phyloP scores from a whole-genome alignment of 2,113 vertebrate genomes.

The Stigmatopora argus region DNA sequence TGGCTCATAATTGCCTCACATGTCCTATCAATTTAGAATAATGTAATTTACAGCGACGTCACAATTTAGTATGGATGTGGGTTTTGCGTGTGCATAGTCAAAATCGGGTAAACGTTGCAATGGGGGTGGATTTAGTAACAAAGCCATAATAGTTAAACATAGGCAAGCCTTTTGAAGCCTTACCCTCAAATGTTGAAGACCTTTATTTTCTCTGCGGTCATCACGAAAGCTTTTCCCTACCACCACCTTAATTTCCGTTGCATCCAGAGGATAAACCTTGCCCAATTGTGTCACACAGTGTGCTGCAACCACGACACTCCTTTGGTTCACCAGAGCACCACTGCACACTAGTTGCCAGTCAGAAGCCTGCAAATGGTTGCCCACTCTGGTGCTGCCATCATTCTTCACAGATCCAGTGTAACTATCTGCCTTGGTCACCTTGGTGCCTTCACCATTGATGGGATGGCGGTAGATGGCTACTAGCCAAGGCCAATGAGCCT shows the following conservation, averaged over 20 bases:
- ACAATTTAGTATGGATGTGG: too few relatives aligned
- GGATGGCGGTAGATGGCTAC: conserved; percentile 84
- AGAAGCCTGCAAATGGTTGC: conserved; percentile 53
- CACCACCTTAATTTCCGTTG: conserved; percentile 82
- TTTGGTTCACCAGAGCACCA: conserved; percentile 89
- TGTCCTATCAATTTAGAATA: too few relatives aligned
- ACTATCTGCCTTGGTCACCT: conserved; percentile 67
- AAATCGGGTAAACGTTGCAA: too few relatives aligned
- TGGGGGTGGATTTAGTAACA: not conserved
- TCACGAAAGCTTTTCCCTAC: conserved; percentile 88
- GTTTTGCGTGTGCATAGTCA: too few relatives aligned
- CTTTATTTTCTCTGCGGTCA: conserved; percentile 81
- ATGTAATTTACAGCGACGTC: too few relatives aligned
- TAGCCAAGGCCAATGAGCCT: conserved; percentile 89
- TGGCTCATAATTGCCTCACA: too few relatives aligned
- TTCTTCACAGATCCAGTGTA: conserved; percentile 75
- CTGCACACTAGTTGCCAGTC: conserved; percentile 93
- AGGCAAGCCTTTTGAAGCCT: conserved; percentile 32
- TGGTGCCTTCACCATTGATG: conserved; percentile 53
- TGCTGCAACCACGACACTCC: conserved; percentile 85
- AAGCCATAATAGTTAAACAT: not conserved
- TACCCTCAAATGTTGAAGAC: conserved; percentile 83
- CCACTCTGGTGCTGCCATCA: conserved; percentile 41
- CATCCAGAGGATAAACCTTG: conserved; percentile 78
- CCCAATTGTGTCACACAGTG: conserved; percentile 93